Conservation (phyloP, 2,888 invertebrate species). For the Thereva nobilitata region DNA sequence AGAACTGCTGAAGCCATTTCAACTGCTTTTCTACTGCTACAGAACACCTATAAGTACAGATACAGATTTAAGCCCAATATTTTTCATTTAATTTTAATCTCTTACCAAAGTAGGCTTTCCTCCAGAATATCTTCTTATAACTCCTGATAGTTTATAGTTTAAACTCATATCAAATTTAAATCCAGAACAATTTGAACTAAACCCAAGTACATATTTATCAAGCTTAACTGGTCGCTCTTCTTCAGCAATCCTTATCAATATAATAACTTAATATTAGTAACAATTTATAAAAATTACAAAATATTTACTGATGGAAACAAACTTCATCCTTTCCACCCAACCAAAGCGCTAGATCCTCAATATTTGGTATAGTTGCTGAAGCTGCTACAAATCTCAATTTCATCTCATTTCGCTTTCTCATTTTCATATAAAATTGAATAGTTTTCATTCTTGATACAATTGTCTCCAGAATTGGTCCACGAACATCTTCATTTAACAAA, state of each 20-base stretch:
- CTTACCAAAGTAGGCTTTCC: conserved; percentile 74
- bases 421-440: conserved; percentile 58
- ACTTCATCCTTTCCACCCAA: conserved; percentile 62
- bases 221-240: conserved; percentile 74
- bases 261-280: not conserved
- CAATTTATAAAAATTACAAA: conserved; percentile 4
- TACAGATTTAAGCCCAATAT: conserved; percentile 27
- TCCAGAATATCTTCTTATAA: conserved; percentile 71
- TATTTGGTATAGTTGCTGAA: conserved; percentile 80
- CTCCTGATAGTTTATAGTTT: conserved; percentile 72
- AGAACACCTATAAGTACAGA: conserved; percentile 66
- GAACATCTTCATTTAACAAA: conserved; percentile 69
- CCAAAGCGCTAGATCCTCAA: conserved; percentile 76
- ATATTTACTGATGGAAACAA: conserved; percentile 35
- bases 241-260: conserved; percentile 66
- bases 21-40: conserved; percentile 76
- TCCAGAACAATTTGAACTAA: conserved; percentile 62
- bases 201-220: conserved; percentile 74
- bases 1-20: conserved; percentile 69
- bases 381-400: conserved; percentile 69
- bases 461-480: conserved; percentile 79
- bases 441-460: conserved; percentile 82
- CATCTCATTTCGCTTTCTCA: not conserved
- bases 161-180: conserved; percentile 78
- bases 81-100: conserved; percentile 19